phyloP scores from a whole-genome alignment of 2,113 vertebrate genomes.

The Carlito syrichta region DNA sequence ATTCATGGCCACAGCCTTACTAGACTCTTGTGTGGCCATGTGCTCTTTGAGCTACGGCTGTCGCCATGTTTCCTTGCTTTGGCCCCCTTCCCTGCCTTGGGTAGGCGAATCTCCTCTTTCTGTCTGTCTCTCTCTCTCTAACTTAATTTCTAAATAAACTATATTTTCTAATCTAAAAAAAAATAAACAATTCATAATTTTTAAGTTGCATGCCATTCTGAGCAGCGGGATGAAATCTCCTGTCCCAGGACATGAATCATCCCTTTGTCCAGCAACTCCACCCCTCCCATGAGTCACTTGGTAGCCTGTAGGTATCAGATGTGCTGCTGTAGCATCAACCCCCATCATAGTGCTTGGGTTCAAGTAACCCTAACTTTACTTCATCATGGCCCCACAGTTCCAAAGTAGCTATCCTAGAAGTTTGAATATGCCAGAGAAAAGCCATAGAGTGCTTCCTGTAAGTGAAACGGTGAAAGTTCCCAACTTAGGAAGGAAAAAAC shows the following conservation, averaged over 20 bases:
- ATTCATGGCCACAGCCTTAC: no score
- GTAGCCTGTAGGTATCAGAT: not conserved
- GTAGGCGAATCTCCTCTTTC: no score
- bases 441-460: not conserved
- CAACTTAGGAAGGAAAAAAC: not conserved
- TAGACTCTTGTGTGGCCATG: no score
- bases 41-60: no score
- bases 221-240: not conserved
- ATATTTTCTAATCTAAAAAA: no score
- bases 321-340: not conserved
- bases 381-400: not conserved
- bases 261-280: not conserved
- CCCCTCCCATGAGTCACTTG: not conserved
- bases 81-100: no score
- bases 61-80: no score
- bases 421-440: not conserved
- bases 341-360: not conserved
- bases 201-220: not conserved
- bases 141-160: no score
- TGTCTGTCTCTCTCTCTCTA: no score
- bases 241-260: not conserved
- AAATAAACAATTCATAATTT: not conserved
- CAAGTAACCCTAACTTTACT: not conserved
- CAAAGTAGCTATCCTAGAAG: not conserved
- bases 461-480: not conserved